phyloP scores from a whole-genome alignment of 2,888 invertebrate species.

The Nesidiocoris tenuis region DNA sequence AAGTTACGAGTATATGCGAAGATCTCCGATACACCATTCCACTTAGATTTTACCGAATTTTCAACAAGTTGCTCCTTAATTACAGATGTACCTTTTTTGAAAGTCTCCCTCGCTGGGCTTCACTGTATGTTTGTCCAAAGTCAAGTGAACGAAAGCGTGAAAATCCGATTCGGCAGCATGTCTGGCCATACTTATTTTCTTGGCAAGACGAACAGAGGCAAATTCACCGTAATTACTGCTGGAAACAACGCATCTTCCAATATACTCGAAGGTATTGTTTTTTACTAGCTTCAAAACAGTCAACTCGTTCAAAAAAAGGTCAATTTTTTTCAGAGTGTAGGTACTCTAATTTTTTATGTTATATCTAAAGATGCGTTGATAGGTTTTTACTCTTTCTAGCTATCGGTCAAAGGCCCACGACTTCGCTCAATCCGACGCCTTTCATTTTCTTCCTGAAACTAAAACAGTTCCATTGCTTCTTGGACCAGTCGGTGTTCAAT shows the following conservation, averaged over 20 bases:
- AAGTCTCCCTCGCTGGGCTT: conserved; percentile 39
- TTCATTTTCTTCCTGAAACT: conserved; percentile 48
- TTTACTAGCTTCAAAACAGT: too few relatives aligned
- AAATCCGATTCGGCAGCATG: conserved; percentile 43
- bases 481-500: conserved; percentile 49
- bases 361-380: too few relatives aligned
- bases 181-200: conserved; percentile 38
- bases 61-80: too few relatives aligned
- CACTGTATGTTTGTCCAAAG: conserved; percentile 43
- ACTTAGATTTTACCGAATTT: too few relatives aligned
- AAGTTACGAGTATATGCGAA: neutral
- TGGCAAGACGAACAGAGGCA: conserved; percentile 23
- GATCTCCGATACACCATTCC: too few relatives aligned
- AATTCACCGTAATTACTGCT: conserved; percentile 39
- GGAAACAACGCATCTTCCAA: conserved; percentile 29
- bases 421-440: conserved; percentile 41
- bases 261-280: conserved; percentile 47
- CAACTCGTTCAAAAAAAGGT: too few relatives aligned
- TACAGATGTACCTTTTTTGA: conserved; percentile 42
- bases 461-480: conserved; percentile 48
- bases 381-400: conserved; percentile 34
- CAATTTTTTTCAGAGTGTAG: too few relatives aligned
- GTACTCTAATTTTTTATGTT: too few relatives aligned
- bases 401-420: conserved; percentile 46
- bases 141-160: conserved; percentile 44